These are phyloP conservation scores for Hephaestus fuliginosus DNA, from an alignment of 2,797 vertebrate genomes.

Conservation along the genomic window DNA sequence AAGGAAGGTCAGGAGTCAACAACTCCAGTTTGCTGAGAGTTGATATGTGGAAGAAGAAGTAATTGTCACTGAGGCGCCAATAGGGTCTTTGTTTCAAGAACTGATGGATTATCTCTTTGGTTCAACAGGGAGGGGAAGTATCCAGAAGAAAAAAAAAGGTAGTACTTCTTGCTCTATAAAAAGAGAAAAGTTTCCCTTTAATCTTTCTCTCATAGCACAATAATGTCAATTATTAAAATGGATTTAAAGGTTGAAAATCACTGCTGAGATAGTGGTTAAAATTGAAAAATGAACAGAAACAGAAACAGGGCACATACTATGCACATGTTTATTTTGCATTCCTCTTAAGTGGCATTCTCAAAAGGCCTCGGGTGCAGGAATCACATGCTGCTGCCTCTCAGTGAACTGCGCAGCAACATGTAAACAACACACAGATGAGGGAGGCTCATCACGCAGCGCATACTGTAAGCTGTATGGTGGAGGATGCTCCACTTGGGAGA, in stretches of 20 bases:
- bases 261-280: not conserved
- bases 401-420: constrained; percentile 50
- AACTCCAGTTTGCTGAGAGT: constrained; percentile 59
- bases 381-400: constrained; percentile 45
- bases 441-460: constrained; percentile 29
- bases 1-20: constrained; percentile 74
- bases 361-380: constrained; percentile 40
- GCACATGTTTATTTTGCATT: constrained; percentile 53
- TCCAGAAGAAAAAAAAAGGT: constrained; percentile 17
- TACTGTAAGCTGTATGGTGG: constrained; percentile 5
- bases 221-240: no score
- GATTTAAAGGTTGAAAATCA: not conserved
- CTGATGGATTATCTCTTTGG: constrained; percentile 33
- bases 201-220: not conserved
- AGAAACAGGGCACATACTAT: constrained; percentile 27
- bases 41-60: constrained; percentile 53
- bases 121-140: constrained; percentile 29
- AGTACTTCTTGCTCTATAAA: constrained; percentile 15
- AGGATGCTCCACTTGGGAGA: constrained; percentile 46
- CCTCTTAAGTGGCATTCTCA: constrained; percentile 51
- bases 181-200: constrained; percentile 1
- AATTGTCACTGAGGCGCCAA: constrained; percentile 46
- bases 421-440: constrained; percentile 62
- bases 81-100: constrained; percentile 37
- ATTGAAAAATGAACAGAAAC: not conserved